Conservation (phyloP, 2,888 invertebrate genomes). For the Plagiodera versicolora region DNA sequence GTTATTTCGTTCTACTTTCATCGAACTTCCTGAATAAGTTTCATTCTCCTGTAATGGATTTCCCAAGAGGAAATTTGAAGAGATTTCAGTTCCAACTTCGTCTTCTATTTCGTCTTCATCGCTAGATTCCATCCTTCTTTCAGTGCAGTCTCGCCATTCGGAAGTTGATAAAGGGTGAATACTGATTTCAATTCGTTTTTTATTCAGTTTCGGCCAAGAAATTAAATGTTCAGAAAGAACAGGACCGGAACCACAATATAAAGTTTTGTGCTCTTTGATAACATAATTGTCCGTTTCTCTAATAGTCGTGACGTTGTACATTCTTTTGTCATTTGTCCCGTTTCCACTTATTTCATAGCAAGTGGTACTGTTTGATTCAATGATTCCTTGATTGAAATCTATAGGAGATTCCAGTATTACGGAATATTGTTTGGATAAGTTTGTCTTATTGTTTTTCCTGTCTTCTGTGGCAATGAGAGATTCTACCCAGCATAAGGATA, state of each 20-base stretch:
- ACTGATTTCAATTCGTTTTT: slow-evolving; percentile 24
- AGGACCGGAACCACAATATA: slow-evolving; percentile 28
- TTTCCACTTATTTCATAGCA: slow-evolving; percentile 17
- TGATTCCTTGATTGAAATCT: not conserved
- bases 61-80: too few species aligned
- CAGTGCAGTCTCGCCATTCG: slow-evolving; percentile 13
- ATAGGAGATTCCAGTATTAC: slow-evolving; percentile 22
- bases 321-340: slow-evolving; percentile 8
- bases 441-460: slow-evolving; percentile 18
- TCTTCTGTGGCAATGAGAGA: slow-evolving; percentile 24
- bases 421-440: slow-evolving; percentile 22
- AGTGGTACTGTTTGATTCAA: slow-evolving; percentile 11
- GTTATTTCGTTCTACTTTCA: not conserved
- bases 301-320: slow-evolving; percentile 22
- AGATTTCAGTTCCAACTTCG: too few species aligned
- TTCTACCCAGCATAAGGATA: slow-evolving; percentile 22
- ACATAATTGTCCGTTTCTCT: slow-evolving; percentile 17
- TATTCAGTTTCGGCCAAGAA: slow-evolving; percentile 27
- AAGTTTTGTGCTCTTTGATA: slow-evolving; percentile 25
- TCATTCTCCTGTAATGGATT: too few species aligned
- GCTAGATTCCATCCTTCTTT: too few species aligned
- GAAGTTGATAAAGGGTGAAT: slow-evolving; percentile 19
- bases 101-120: too few species aligned
- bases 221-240: slow-evolving; percentile 24
- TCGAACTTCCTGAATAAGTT: not conserved